phyloP scores from a whole-genome alignment of 1,140 invertebrate genomes.

The Hypothenemus hampei region DNA sequence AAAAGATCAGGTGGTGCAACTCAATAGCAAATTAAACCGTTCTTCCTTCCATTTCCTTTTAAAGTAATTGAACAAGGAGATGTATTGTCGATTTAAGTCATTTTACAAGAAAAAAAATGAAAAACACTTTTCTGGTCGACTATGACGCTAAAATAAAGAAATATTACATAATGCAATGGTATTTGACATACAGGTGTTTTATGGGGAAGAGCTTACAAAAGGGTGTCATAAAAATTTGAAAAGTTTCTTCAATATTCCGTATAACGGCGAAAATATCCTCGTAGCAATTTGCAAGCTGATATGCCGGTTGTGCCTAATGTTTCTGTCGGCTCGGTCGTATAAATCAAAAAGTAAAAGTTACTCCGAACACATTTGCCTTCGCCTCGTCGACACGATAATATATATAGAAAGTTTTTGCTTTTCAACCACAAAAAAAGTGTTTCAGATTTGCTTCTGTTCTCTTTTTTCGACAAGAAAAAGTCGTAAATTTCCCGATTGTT shows the following conservation, averaged over 20 bases:
- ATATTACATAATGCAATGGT: background rate
- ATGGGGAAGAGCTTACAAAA: background rate
- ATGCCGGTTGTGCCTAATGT: constrained; percentile 24
- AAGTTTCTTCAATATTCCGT: constrained; percentile 10
- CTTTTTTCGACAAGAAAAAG: constrained; percentile 5
- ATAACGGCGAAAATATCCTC: constrained; percentile 11
- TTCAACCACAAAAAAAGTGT: constrained; percentile 1
- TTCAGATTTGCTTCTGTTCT: constrained; percentile 1
- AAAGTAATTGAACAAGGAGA: constrained; percentile 9
- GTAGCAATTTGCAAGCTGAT: constrained; percentile 19
- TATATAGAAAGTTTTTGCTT: constrained; percentile 22
- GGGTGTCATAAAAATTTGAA: background rate
- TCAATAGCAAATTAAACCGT: constrained; percentile 15
- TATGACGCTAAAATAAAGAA: background rate
- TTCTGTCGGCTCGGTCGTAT: constrained; percentile 19
- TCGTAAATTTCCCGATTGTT: too few species aligned
- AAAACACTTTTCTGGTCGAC: background rate
- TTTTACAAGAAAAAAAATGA: background rate
- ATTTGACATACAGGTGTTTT: background rate
- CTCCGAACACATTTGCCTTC: constrained; percentile 20
- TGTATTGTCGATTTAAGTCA: background rate
- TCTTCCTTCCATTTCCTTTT: constrained; percentile 5
- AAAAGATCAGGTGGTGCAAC: constrained; percentile 20
- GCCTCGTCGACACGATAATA: constrained; percentile 22
- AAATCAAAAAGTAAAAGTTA: constrained; percentile 27